A percentile compares a stretch with the other conserved stretches of the same genome.
phyloP scores from a whole-genome alignment of 2,113 vertebrate species.

The Heterotis niloticus region DNA sequence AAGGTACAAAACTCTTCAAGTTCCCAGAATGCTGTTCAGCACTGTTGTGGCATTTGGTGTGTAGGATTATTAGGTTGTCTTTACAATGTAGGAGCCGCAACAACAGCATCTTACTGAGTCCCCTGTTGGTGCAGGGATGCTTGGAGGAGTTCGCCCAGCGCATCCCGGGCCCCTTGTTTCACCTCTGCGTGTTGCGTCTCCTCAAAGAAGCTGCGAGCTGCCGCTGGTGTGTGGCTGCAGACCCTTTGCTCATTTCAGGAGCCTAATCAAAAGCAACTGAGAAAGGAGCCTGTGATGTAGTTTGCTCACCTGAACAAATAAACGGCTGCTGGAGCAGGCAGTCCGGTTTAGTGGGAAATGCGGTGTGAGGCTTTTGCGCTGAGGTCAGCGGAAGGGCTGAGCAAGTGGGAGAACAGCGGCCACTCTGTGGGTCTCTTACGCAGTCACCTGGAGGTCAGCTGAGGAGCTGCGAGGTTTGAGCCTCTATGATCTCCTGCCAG shows the following conservation, averaged over 20 bases:
- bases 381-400: conserved; percentile 69
- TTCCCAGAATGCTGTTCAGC: too few species aligned
- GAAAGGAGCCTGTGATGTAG: conserved; percentile 76
- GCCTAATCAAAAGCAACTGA: conserved; percentile 92
- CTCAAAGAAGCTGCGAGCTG: conserved; percentile 52
- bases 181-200: conserved; percentile 18
- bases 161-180: conserved; percentile 64
- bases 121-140: conserved; percentile 49
- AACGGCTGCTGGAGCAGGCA: conserved; percentile 62
- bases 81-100: too few species aligned
- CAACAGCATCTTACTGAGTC: too few species aligned
- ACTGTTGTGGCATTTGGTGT: too few species aligned
- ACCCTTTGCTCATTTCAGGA: conserved; percentile 70
- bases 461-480: background rate
- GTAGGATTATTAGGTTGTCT: too few species aligned
- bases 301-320: conserved; percentile 95
- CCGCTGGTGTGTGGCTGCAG: conserved; percentile 70
- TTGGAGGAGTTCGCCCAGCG: conserved; percentile 48
- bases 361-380: conserved; percentile 52
- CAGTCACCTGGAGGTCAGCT: background rate
- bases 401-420: conserved; percentile 25
- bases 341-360: conserved; percentile 61
- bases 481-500: background rate
- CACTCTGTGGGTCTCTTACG: background rate
- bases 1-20: too few species aligned